Percentiles rank a stretch among this genome's conserved stretches.
These are phyloP conservation scores for Trissoscelio sp. DNA, from an alignment of 2,888 invertebrate species.

Conservation along the genomic window DNA sequence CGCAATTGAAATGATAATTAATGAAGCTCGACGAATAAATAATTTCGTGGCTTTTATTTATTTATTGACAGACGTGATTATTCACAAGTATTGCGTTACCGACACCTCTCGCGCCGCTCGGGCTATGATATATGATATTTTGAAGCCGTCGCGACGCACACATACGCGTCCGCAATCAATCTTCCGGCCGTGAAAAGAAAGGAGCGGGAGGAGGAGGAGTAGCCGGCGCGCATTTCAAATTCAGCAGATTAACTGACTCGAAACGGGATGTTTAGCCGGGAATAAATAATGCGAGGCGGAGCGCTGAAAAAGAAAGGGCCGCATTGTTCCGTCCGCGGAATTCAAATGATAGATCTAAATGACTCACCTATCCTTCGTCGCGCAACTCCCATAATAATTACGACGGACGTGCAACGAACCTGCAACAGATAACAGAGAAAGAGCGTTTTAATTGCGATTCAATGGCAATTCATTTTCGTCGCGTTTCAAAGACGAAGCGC, in stretches of 20 bases:
- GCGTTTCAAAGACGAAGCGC: neutral
- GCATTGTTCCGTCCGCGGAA: constrained; percentile 50
- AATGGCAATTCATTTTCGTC: constrained; percentile 25
- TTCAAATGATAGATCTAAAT: constrained; percentile 55
- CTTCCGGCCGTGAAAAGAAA: constrained; percentile 54
- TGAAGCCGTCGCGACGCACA: constrained; percentile 45
- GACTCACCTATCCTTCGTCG: constrained; percentile 53
- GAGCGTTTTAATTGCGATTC: constrained; percentile 39
- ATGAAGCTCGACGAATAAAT: constrained; percentile 24
- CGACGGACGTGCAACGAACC: constrained; percentile 30
- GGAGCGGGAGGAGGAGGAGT: constrained; percentile 22
- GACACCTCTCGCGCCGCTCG: constrained; percentile 52
- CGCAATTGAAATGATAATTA: constrained; percentile 31
- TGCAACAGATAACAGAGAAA: constrained; percentile 41
- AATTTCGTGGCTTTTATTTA: constrained; percentile 40
- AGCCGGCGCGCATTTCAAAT: constrained; percentile 60
- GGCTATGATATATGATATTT: constrained; percentile 59
- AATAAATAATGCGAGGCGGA: constrained; percentile 54
- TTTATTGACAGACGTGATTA: constrained; percentile 56
- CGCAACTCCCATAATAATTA: constrained; percentile 56
- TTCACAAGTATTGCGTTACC: constrained; percentile 57
- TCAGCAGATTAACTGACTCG: constrained; percentile 61
- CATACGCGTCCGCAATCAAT: constrained; percentile 46
- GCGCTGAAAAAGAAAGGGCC: constrained; percentile 9
- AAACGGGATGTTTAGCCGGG: constrained; percentile 58